A percentile compares a stretch with the other conserved stretches of the same genome.
phyloP scores from a whole-genome alignment of 2,113 vertebrate species.

The Lophotis ruficrista region DNA sequence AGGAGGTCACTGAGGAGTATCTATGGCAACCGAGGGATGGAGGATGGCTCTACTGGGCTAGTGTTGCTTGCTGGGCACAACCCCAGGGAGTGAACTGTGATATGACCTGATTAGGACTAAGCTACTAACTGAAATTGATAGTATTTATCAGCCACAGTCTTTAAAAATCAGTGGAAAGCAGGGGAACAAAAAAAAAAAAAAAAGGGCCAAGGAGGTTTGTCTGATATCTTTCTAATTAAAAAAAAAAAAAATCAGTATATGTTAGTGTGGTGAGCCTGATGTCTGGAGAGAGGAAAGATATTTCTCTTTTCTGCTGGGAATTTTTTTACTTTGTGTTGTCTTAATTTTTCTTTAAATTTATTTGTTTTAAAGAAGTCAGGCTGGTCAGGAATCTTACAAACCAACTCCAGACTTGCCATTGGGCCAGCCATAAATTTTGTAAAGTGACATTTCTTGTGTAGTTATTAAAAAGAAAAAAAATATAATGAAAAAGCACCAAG shows the following conservation, averaged over 20 bases:
- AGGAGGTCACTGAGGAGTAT: constrained; percentile 8
- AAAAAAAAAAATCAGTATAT: neutral
- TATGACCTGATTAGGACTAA: constrained; percentile 24
- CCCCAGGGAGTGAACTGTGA: neutral
- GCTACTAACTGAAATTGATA: neutral
- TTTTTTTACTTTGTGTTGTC: neutral
- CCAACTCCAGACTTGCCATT: neutral
- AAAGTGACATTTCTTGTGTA: neutral
- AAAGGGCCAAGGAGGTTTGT: neutral
- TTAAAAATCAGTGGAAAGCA: neutral
- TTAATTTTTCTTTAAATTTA: neutral
- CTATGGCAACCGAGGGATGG: neutral
- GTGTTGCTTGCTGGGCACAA: neutral
- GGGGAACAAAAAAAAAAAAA: neutral
- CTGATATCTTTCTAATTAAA: neutral
- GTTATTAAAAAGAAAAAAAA: neutral
- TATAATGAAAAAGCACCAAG: neutral
- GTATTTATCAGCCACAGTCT: constrained; percentile 8
- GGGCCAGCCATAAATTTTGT: neutral
- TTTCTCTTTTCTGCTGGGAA: neutral
- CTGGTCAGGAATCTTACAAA: neutral
- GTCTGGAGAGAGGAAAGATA: neutral
- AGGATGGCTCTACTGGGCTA: neutral
- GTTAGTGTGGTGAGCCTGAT: neutral
- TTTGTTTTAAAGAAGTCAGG: neutral